Base-by-base conservation (phyloP, 1,140 invertebrate species). In the Papilio aristodemus region DNA sequence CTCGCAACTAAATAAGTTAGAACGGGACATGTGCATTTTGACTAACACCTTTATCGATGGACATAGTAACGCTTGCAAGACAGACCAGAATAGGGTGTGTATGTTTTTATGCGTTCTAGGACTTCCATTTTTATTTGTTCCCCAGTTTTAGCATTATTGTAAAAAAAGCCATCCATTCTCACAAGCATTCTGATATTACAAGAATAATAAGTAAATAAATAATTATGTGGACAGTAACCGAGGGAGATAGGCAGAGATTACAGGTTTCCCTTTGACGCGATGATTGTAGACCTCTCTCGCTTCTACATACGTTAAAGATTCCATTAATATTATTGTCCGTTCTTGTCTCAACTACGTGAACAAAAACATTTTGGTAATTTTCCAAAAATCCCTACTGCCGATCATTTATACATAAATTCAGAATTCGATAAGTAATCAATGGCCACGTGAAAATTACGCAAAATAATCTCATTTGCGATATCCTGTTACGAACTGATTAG, bases 41-140 rank as follows among this genome's bases (percentile, higher is more conserved):
- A 19, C 7, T 50, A 54, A 54, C 46, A 54, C 46, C 46, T 54
- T 54, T 54, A 54, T 54, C 19, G 46, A 54, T 54, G 19, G n/a
- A 54, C 17, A 54, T 54, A 54, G 11, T 11, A 17, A 43, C 41
- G 46, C 27, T 32, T 32, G 27, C 46, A 54, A 54, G 46, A 54
- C 46, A 11, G 9, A 2, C 19, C 19, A 19, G 10, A 22, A 9
- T 54, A 54, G 17, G 46, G 17, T 54, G 46, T 11, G 17, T 19
- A 25, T 54, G 46, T 22, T 14, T 14, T 43, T 43, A 13, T 43
- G 22, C 11, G 22, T 13, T 22, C 22, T 22, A 54, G 46, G 46
- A 54, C 19, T 22, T 17, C 11, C 46, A 0, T 10, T 0, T 8
- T 17, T 10, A 22, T 50, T 22, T 11, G 4, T 41, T 10, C 9